Percentiles rank a stretch among this genome's conserved stretches.
phyloP scores from a whole-genome alignment of 1,140 invertebrate genomes.

The Arion vulgaris region DNA sequence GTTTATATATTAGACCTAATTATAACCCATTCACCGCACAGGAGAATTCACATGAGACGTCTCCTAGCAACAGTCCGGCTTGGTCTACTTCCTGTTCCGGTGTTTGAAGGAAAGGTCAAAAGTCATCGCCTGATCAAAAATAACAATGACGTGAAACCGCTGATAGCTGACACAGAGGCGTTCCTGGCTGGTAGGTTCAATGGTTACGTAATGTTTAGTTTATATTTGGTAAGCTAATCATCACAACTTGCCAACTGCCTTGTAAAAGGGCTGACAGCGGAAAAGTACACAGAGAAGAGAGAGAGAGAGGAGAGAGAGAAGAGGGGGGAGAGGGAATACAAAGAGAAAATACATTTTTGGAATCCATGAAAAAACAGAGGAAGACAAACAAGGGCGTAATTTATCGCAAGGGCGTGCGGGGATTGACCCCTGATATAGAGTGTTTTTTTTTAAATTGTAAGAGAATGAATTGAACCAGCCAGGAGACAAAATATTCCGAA shows the following conservation, averaged over 20 bases:
- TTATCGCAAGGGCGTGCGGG: no score
- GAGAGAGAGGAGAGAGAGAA: not conserved
- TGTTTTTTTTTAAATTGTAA: no score
- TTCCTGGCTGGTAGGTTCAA: conserved; percentile 28
- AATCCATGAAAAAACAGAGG: not conserved
- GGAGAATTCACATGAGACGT: conserved; percentile 75
- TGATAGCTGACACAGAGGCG: conserved; percentile 33
- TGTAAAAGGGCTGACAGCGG: no score
- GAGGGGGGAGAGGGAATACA: not conserved
- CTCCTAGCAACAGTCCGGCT: conserved; percentile 77
- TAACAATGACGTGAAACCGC: conserved; percentile 3
- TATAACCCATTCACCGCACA: not conserved
- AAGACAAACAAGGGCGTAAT: not conserved
- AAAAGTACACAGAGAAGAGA: not conserved
- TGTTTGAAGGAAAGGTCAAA: conserved; percentile 79
- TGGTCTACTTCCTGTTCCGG: conserved; percentile 83
- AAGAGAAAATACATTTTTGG: no score
- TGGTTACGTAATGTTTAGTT: not conserved
- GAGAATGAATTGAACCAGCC: no score
- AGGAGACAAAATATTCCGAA: no score
- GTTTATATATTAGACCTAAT: no score
- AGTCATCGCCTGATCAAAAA: conserved; percentile 24
- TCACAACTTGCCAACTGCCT: no score
- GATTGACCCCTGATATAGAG: no score
- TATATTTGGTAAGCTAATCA: no score